phyloP scores from a whole-genome alignment of 2,113 vertebrate genomes.

The Paratilapia polleni region DNA sequence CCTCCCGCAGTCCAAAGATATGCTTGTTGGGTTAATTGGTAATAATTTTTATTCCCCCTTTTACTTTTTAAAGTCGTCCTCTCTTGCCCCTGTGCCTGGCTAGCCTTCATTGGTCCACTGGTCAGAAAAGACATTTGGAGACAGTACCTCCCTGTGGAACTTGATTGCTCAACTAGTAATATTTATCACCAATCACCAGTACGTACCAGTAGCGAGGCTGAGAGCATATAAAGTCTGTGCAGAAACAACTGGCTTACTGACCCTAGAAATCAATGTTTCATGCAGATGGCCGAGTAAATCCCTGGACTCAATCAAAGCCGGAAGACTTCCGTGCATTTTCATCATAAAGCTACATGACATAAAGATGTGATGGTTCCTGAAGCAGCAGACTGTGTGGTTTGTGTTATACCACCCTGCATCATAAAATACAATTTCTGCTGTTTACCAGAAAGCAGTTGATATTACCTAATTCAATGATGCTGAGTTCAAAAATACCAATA shows the following conservation, averaged over 20 bases:
- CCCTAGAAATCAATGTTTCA: not conserved
- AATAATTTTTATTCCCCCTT: too few relatives aligned
- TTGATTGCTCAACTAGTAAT: not conserved
- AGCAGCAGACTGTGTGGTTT: not conserved
- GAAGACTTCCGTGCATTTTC: not conserved
- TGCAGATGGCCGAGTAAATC: not conserved
- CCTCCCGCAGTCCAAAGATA: not conserved
- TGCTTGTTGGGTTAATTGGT: not conserved
- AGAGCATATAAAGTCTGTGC: not conserved
- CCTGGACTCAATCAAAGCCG: not conserved
- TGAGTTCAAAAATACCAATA: too few relatives aligned
- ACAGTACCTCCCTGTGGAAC: not conserved
- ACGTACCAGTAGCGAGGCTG: too few relatives aligned
- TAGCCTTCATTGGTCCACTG: not conserved
- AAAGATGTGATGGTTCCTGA: not conserved
- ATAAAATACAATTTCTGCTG: too few relatives aligned
- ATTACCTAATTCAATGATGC: too few relatives aligned
- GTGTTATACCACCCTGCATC: too few relatives aligned
- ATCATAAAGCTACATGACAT: not conserved
- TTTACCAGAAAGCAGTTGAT: too few relatives aligned
- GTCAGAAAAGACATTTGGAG: not conserved
- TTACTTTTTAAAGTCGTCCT: too few relatives aligned
- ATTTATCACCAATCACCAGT: not conserved
- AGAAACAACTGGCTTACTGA: not conserved
- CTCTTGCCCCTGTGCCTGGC: not conserved